A percentile compares a stretch with the other conserved stretches of the same genome.
These are phyloP conservation scores for Brenthis hecate DNA, from an alignment of 2,888 invertebrate species.

Conservation along the genomic window DNA sequence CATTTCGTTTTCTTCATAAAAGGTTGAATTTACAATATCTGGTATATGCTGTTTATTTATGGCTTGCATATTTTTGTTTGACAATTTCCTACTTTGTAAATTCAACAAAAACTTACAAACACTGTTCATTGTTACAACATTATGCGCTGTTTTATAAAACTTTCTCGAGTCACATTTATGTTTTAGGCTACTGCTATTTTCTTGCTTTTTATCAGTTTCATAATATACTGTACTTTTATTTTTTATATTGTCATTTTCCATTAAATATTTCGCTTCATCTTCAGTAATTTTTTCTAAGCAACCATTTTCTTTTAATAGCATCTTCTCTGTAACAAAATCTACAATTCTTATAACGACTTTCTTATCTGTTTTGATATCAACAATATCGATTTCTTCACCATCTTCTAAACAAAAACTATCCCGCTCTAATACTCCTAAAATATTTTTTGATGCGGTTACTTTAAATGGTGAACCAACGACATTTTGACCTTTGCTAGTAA, in stretches of 20 bases:
- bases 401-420: constrained; percentile 71
- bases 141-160: constrained; percentile 58
- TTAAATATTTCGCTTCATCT: constrained; percentile 68
- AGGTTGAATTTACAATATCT: constrained; percentile 75
- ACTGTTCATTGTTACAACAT: constrained; percentile 60
- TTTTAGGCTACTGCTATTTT: constrained; percentile 17
- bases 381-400: constrained; percentile 76
- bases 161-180: constrained; percentile 42
- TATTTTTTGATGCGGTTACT: constrained; percentile 71
- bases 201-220: neutral
- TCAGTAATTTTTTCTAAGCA: constrained; percentile 72
- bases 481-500: constrained; percentile 80
- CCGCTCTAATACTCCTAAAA: constrained; percentile 60
- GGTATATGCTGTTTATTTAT: constrained; percentile 64
- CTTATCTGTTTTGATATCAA: constrained; percentile 69
- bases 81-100: constrained; percentile 47
- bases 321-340: constrained; percentile 81
- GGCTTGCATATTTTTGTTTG: constrained; percentile 27
- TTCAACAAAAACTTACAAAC: constrained; percentile 60
- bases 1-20: constrained; percentile 55
- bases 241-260: constrained; percentile 54
- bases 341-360: constrained; percentile 79
- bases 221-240: constrained; percentile 22
- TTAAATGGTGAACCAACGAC: constrained; percentile 83
- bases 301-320: constrained; percentile 79